Base-by-base conservation (phyloP, 92 coral and sea anemone genomes). In the Phenganax marumi region DNA sequence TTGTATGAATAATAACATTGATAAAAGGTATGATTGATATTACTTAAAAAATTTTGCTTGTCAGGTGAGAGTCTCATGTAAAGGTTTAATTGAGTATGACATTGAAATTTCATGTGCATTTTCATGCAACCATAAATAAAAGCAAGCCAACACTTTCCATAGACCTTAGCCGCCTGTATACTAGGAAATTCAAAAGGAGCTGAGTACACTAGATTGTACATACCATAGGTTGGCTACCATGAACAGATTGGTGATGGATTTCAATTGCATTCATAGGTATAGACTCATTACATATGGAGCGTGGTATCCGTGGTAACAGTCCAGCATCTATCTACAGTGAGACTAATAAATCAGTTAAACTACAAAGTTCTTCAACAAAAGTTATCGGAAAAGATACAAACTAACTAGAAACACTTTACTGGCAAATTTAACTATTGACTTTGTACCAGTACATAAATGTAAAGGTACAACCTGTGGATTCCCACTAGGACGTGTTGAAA, bases 181-280 rank as follows among this genome's bases (percentile, higher is more conserved):
- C 9, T 60, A 23, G 68, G 68, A 60, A 23, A 60, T 62, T 62
- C 25, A 62, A 2, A 62, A 62, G 1, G 2, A 2, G 68, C 22
- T 9, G 10, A 2, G 50, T 70, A 13, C n/a, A 48, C 1, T 22
- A 10, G 50, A 70, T 25, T 70, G 75, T 24, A 62, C 24, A 62
- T 62, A 70, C 75, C 75, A 19, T 70, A 33, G 75, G 75, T 70
- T 70, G 51, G 53, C 51, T 1, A 24, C 75, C 75, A 70, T 70
- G 75, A 13, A 70, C 75, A 70, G 75, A 22, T 12, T 70, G 51
- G 50, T 70, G 51, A 70, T 70, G 75, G 22, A 10, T 8, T 33
- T 33, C 53, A 70, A 24, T 70, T 48, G 53, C 8, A 17, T n/a
- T 70, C 75, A 70, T 70, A 19, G 75, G 53, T 33, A 70, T 48